Evolutionary conservation across 1,140 invertebrate genomes (phyloP).

Genomic region (Scaptomyza graminum): DNA sequence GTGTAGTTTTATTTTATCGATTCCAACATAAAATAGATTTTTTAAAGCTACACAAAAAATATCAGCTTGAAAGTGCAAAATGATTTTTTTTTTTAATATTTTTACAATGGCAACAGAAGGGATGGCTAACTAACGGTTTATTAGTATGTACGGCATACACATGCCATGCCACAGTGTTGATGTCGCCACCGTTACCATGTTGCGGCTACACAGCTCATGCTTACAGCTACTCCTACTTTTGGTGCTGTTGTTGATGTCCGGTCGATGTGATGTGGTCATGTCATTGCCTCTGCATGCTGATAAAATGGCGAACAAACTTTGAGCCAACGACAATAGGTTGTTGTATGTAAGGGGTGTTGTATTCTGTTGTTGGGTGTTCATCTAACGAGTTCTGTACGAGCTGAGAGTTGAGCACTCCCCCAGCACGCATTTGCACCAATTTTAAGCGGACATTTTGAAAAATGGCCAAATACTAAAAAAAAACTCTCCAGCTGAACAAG

Average conservation of each 20-base stretch:
- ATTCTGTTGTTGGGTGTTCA: conserved; percentile 6
- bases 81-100: conserved; percentile 26
- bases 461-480: conserved; percentile 72
- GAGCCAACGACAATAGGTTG: conserved; percentile 70
- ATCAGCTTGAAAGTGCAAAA: neutral
- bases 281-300: conserved; percentile 76
- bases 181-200: conserved; percentile 54
- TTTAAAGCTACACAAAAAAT: too few species aligned
- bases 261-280: conserved; percentile 75
- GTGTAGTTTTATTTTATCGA: too few species aligned
- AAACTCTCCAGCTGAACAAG: conserved; percentile 35
- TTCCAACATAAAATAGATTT: too few species aligned
- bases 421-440: conserved; percentile 28
- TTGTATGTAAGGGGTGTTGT: conserved; percentile 19
- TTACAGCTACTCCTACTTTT: conserved; percentile 13
- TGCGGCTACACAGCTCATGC: conserved; percentile 45
- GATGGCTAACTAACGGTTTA: conserved; percentile 64
- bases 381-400: conserved; percentile 38
- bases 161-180: conserved; percentile 37
- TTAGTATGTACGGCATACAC: conserved; percentile 68
- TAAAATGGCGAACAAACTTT: conserved; percentile 80
- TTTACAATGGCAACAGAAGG: conserved; percentile 44
- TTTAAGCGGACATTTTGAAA: conserved; percentile 65
- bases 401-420: conserved; percentile 3
- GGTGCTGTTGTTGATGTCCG: conserved; percentile 46